Conservation (phyloP, 2,113 vertebrate genomes). For the Pangasianodon hypophthalmus region DNA sequence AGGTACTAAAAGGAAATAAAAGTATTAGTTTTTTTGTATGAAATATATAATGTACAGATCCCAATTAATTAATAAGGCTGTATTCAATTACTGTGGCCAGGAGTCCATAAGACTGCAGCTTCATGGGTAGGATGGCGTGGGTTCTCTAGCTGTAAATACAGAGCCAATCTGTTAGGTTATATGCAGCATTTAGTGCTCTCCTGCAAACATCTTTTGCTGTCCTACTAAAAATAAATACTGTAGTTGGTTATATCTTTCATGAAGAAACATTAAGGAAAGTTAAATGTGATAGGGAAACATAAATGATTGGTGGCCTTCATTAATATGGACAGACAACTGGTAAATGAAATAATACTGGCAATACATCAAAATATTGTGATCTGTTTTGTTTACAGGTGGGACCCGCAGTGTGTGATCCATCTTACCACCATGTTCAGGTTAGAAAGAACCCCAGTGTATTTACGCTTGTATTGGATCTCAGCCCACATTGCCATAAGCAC, state of each 20-base stretch:
- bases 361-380: background rate
- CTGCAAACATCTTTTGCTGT: background rate
- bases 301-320: background rate
- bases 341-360: background rate
- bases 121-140: background rate
- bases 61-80: background rate
- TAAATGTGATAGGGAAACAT: background rate
- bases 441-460: constrained; percentile 17
- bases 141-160: background rate
- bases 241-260: background rate
- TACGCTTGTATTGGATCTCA: background rate
- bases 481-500: background rate
- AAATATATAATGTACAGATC: background rate
- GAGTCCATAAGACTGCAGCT: background rate
- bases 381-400: constrained; percentile 82
- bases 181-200: background rate
- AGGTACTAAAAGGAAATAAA: constrained; percentile 69
- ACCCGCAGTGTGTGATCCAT: constrained; percentile 82
- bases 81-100: background rate
- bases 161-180: background rate
- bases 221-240: no score
- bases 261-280: background rate
- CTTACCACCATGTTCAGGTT: constrained; percentile 97
- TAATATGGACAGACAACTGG: background rate
- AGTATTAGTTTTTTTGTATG: background rate